A percentile compares a stretch with the other conserved stretches of the same genome.
phyloP scores from a whole-genome alignment of 2,888 invertebrate species.

The Hetaerina titia region DNA sequence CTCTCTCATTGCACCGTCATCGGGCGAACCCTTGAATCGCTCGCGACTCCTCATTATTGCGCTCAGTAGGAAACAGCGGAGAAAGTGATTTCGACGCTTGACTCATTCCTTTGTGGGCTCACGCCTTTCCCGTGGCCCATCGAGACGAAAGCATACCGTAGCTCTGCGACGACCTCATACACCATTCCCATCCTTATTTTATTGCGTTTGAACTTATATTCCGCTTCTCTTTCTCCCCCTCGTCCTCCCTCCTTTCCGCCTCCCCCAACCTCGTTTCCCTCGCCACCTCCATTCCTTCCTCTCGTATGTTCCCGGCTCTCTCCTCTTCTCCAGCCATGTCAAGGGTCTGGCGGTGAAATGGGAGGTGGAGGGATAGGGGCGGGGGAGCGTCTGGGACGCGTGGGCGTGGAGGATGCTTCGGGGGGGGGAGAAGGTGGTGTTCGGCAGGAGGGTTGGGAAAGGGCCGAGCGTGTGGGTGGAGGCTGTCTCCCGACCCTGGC shows the following conservation, averaged over 20 bases:
- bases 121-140: background rate
- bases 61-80: background rate
- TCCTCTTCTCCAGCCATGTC: background rate
- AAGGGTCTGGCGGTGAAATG: background rate
- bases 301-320: too few species aligned
- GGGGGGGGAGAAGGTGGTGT: background rate
- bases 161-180: background rate
- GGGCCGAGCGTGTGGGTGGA: background rate
- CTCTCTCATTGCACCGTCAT: background rate
- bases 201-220: background rate
- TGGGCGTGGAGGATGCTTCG: background rate
- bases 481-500: background rate
- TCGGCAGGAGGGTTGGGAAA: background rate
- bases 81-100: conserved; percentile 37
- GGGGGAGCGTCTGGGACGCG: conserved; percentile 29
- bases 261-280: background rate
- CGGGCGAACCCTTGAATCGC: background rate
- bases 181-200: background rate
- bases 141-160: background rate
- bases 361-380: background rate
- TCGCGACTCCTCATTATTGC: background rate
- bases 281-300: too few species aligned
- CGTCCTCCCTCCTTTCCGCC: background rate
- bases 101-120: background rate
- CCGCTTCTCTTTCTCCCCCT: background rate